These are phyloP conservation scores for Calliopsis andreniformis DNA, from an alignment of 1,140 invertebrate genomes.

Conservation along the genomic window DNA sequence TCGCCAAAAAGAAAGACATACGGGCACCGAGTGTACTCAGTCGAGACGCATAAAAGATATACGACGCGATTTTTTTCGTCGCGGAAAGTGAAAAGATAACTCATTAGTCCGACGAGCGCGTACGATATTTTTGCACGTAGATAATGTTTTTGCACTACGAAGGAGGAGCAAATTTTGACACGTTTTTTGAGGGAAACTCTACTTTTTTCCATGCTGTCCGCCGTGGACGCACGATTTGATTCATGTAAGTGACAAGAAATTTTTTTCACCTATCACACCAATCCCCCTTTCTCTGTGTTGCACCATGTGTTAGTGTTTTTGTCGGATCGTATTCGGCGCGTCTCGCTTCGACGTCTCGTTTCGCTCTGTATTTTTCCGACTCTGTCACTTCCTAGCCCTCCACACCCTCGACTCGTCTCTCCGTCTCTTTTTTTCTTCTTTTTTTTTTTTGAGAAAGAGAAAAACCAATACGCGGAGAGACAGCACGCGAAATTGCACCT, in stretches of 20 bases:
- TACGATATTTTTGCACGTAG: conserved; percentile 74
- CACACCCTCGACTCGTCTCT: conserved; percentile 25
- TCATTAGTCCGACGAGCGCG: conserved; percentile 41
- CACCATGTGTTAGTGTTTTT: conserved; percentile 66
- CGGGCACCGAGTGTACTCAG: background rate
- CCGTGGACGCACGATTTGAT: conserved; percentile 78
- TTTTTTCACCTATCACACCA: conserved; percentile 78
- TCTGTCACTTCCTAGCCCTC: conserved; percentile 30
- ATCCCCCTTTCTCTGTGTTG: conserved; percentile 64
- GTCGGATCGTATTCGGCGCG: conserved; percentile 55
- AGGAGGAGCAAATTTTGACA: conserved; percentile 71
- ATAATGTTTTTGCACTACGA: conserved; percentile 73
- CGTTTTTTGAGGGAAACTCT: conserved; percentile 79
- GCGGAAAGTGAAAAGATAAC: background rate
- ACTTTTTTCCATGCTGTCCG: conserved; percentile 81
- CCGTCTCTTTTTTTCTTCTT: conserved; percentile 50
- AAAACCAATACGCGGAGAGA: conserved; percentile 52
- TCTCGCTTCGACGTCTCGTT: conserved; percentile 65
- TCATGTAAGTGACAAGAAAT: conserved; percentile 80
- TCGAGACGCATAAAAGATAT: background rate
- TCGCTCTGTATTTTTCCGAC: conserved; percentile 56
- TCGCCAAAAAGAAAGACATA: background rate
- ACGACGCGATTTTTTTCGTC: background rate
- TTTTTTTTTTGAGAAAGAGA: conserved; percentile 49
- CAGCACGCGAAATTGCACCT: conserved; percentile 66